A percentile compares a stretch with the other conserved stretches of the same genome.
Evolutionary conservation across 2,888 invertebrate species (phyloP).

Genomic region (Cinara cedri): DNA sequence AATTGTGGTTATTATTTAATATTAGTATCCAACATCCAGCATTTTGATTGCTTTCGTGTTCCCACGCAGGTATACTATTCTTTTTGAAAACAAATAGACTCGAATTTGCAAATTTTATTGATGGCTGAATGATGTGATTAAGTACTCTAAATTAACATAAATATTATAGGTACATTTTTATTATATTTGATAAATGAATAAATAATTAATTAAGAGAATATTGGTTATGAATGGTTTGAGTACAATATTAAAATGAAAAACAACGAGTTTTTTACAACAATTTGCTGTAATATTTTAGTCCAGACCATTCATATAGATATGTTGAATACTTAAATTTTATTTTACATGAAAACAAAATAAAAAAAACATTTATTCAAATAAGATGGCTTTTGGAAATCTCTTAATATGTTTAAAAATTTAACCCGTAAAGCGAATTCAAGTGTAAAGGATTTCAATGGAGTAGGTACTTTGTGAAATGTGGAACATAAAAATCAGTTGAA

Average conservation of each 20-base stretch:
- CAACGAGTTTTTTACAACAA: not conserved
- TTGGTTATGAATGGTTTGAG: not conserved
- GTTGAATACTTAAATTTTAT: not conserved
- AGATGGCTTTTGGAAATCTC: no score
- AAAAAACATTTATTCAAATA: no score
- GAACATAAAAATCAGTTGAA: no score
- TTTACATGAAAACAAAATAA: no score
- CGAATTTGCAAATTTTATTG: not conserved
- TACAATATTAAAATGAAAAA: not conserved
- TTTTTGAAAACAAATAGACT: slow-evolving; percentile 36
- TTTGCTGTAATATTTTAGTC: not conserved
- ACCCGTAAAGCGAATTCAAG: no score
- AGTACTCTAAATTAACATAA: slow-evolving; percentile 3
- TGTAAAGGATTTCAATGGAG: no score
- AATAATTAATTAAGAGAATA: not conserved
- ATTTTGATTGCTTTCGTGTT: slow-evolving; percentile 41
- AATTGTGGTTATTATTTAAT: slow-evolving; percentile 36
- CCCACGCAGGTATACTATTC: slow-evolving; percentile 40
- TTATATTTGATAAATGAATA: not conserved
- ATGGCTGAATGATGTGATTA: slow-evolving; percentile 30
- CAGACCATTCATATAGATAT: not conserved
- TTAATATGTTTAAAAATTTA: no score
- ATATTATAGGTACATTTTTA: no score
- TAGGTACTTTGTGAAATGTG: no score
- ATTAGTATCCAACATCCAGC: slow-evolving; percentile 44